Base-by-base conservation (phyloP, 2,797 vertebrate species). In the Selene dorsalis region DNA sequence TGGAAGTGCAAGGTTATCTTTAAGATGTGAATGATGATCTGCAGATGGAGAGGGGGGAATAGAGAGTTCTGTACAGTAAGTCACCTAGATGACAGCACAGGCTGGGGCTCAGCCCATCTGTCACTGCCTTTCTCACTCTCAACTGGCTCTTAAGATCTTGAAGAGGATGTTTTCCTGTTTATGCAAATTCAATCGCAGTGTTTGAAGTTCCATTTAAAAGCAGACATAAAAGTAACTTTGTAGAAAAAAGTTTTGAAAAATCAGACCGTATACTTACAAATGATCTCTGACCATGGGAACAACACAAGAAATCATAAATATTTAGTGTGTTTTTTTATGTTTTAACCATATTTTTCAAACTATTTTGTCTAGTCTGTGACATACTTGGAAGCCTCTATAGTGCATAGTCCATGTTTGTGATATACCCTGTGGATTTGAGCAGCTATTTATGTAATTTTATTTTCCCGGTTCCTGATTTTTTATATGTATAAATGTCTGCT, bases 11-110 rank as follows among this genome's bases (percentile, higher is more conserved):
- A 70, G 75, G 75, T 80, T 87, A 88, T 88, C 85, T 87, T 83
- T 76, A 86, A 80, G 76, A 77, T 72, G 38, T 86, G 83, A 91
- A 43, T 91, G 85, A 90, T 82, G 80, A 84, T 77, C 43, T 81
- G 80, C 76, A 88, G 81, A 87, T 84, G 79, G 75, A 76, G 45
- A 3, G n/a, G 14, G 41, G 14, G 14, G 41, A 75, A 59, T 67
- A 61, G 72, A 60, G 68, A 71, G 73, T 10, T 14, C 8, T 20
- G 14, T 48, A 75, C 56, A 71, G 62, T 77, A 80, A 87, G 83
- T 79, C 84, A 84, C 79, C 60, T 73, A 73, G 81, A 88, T 81
- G 75, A 90, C 84, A 85, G 74, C 41, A 64, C 38, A 59, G 72
- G 83, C 59, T 66, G 75, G 41, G 12, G 55, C 78, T 87, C 75